Percentiles rank a stretch among this genome's conserved stretches.
Conservation (phyloP, 1,140 invertebrate species). For the Philaenus spumarius region DNA sequence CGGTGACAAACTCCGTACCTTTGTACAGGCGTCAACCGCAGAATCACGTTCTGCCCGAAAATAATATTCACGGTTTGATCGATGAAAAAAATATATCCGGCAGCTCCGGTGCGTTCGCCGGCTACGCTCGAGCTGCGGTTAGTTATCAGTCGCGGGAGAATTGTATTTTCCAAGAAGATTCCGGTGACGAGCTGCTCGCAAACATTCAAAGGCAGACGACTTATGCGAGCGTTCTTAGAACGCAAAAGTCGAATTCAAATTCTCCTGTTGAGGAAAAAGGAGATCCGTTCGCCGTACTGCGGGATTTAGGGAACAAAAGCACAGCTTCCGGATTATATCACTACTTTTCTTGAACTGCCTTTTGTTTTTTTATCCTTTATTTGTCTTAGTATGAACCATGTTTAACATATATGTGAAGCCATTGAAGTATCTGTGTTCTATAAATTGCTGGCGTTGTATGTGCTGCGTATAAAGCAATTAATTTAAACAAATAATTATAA, state of each 20-base stretch:
- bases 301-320: conserved; percentile 21
- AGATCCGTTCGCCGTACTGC: conserved; percentile 25
- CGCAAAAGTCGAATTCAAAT: conserved; percentile 4
- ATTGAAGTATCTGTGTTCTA: too few species aligned
- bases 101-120: conserved; percentile 31
- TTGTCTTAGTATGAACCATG: not conserved
- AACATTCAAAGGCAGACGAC: conserved; percentile 16
- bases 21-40: conserved; percentile 43
- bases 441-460: too few species aligned
- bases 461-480: too few species aligned
- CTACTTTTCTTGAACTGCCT: conserved; percentile 22
- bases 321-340: conserved; percentile 23
- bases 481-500: too few species aligned
- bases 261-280: conserved; percentile 11
- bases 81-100: conserved; percentile 34
- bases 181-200: conserved; percentile 10
- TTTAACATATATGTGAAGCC: too few species aligned
- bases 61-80: conserved; percentile 16
- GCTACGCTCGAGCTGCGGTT: conserved; percentile 32
- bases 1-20: conserved; percentile 33
- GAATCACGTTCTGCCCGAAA: not conserved
- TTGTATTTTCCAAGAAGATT: conserved; percentile 17
- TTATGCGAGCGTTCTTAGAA: conserved; percentile 14
- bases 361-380: not conserved
- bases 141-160: conserved; percentile 20